A percentile compares a stretch with the other conserved stretches of the same genome.
Conservation (phyloP, 1,140 invertebrate genomes). For the Cardiocondyla obscurior region DNA sequence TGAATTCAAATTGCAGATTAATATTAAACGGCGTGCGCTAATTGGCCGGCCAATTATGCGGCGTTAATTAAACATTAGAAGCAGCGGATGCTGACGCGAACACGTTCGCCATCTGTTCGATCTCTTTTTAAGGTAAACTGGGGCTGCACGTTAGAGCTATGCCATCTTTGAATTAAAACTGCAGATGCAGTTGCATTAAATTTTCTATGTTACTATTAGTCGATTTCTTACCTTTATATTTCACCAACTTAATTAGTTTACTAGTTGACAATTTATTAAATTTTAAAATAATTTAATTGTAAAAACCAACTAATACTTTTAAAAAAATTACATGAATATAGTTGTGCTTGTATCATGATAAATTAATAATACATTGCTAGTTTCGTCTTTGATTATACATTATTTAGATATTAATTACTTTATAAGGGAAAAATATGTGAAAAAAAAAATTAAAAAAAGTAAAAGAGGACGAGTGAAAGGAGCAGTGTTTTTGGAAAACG, state of each 20-base stretch:
- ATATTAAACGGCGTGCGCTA: constrained; percentile 80
- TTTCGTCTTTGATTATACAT: not conserved
- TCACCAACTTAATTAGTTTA: too few relatives aligned
- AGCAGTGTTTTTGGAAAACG: constrained; percentile 64
- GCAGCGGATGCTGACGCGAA: constrained; percentile 27
- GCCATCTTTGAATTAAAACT: constrained; percentile 2
- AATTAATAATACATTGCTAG: not conserved
- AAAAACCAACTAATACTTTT: not conserved
- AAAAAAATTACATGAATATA: not conserved
- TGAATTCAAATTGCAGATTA: constrained; percentile 83
- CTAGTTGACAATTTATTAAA: not conserved
- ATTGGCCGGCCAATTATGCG: constrained; percentile 80
- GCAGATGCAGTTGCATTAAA: not conserved
- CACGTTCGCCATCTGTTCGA: constrained; percentile 60
- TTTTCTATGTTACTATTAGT: not conserved
- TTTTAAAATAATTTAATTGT: not conserved
- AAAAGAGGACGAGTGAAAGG: not conserved
- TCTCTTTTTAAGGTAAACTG: not conserved
- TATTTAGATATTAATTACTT: too few relatives aligned
- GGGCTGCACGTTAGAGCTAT: not conserved
- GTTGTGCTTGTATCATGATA: not conserved
- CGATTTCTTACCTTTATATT: not conserved
- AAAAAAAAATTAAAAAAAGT: too few relatives aligned
- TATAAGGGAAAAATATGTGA: too few relatives aligned
- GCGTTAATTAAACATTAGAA: constrained; percentile 81